Evolutionary conservation across 2,797 vertebrate genomes (phyloP).

Genomic region (Pangasius mekongensis): DNA sequence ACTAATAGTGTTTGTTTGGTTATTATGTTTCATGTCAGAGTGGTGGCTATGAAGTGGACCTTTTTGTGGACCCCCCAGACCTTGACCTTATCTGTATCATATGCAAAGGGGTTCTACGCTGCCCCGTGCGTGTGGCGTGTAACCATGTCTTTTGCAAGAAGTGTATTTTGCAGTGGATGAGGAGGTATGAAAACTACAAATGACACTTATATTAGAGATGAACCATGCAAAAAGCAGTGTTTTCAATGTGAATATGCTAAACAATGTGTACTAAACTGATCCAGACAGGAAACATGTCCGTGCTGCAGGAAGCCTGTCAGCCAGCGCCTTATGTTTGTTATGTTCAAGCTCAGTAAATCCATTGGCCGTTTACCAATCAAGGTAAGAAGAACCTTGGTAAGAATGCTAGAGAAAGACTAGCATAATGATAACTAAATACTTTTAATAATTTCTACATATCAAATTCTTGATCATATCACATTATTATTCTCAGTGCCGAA

Average conservation of each 20-base stretch:
- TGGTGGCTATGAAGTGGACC: slow-evolving; percentile 85
- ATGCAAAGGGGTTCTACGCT: slow-evolving; percentile 85
- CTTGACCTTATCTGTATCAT: slow-evolving; percentile 86
- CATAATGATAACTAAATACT: background rate
- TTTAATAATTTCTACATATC: background rate
- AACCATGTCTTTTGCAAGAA: slow-evolving; percentile 89
- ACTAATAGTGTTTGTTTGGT: background rate
- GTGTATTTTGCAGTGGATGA: slow-evolving; percentile 87
- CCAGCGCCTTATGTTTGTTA: slow-evolving; percentile 67
- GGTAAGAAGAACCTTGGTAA: slow-evolving; percentile 61
- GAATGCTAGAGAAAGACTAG: background rate
- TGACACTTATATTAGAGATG: background rate
- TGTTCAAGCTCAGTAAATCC: slow-evolving; percentile 72
- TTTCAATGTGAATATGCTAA: background rate
- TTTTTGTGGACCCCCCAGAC: slow-evolving; percentile 83
- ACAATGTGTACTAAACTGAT: slow-evolving; percentile 23
- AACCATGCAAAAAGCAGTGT: background rate
- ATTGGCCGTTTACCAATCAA: slow-evolving; percentile 74
- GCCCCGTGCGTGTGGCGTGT: slow-evolving; percentile 83
- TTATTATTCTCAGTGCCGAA: slow-evolving; percentile 68
- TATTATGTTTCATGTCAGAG: slow-evolving; percentile 67
- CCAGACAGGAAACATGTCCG: slow-evolving; percentile 76
- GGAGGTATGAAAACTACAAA: slow-evolving; percentile 68
- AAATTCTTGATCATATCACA: background rate
- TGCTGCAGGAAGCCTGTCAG: slow-evolving; percentile 75